Percentiles rank a stretch among this genome's conserved stretches.
Conservation (phyloP, 1,140 invertebrate species). For the Drosophila baimaii region DNA sequence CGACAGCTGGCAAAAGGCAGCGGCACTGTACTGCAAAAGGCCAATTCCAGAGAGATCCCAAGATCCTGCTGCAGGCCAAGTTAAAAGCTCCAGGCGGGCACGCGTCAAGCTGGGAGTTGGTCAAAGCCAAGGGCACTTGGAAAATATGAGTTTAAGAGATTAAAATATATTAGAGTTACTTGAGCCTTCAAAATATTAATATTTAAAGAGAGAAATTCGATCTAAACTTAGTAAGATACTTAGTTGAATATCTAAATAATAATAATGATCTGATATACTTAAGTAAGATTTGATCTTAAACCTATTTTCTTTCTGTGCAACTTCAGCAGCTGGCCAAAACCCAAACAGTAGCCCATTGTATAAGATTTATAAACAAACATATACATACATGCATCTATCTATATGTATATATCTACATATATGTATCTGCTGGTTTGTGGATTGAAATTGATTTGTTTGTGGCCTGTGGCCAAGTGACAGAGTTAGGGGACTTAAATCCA, state of each 20-base stretch:
- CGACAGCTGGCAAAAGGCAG: slow-evolving; percentile 75
- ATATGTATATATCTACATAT: not conserved
- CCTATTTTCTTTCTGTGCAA: slow-evolving; percentile 11
- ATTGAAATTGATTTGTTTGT: slow-evolving; percentile 77
- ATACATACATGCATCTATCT: too few relatives aligned
- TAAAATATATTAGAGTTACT: too few relatives aligned
- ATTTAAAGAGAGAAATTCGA: too few relatives aligned
- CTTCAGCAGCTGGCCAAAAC: slow-evolving; percentile 27
- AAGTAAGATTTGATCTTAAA: fast-evolving
- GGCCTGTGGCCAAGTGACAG: slow-evolving; percentile 75
- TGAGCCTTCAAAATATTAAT: not conserved
- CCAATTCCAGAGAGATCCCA: slow-evolving; percentile 8
- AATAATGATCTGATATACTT: too few relatives aligned
- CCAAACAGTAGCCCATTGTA: slow-evolving; percentile 68
- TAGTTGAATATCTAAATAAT: not conserved
- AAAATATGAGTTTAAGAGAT: not conserved
- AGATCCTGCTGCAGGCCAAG: slow-evolving; percentile 29
- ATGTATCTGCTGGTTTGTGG: slow-evolving; percentile 14
- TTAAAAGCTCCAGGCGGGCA: slow-evolving; percentile 56
- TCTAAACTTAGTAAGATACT: not conserved
- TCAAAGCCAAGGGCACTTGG: slow-evolving; percentile 2
- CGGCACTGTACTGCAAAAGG: slow-evolving; percentile 70
- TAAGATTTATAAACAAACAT: slow-evolving; percentile 3
- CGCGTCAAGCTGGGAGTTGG: slow-evolving; percentile 57
- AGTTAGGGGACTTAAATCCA: slow-evolving; percentile 62